Evolutionary conservation across 1,140 invertebrate genomes (phyloP).

Genomic region (Caerostris extrusa): DNA sequence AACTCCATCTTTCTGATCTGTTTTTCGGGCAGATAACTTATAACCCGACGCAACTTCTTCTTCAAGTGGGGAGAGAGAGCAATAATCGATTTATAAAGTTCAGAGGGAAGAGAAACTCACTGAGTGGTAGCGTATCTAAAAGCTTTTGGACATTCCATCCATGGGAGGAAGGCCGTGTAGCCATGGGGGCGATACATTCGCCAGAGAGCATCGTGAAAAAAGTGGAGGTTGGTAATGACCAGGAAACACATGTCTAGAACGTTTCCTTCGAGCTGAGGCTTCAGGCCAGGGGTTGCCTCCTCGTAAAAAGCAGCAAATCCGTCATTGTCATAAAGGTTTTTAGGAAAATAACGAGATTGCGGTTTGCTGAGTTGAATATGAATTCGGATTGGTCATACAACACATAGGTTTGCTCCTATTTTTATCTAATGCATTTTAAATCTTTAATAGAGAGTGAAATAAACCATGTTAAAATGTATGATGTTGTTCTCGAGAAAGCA

Average conservation of each 20-base stretch:
- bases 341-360: not conserved
- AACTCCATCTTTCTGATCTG: conserved; percentile 16
- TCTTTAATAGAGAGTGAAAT: too few relatives aligned
- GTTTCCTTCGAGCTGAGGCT: not conserved
- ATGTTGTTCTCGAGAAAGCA: too few relatives aligned
- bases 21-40: conserved; percentile 25
- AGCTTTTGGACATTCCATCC: conserved; percentile 46
- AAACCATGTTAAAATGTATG: too few relatives aligned
- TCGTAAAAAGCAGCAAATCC: not conserved
- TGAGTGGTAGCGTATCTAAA: not conserved
- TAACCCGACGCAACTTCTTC: conserved; percentile 7
- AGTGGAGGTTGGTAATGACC: conserved; percentile 1
- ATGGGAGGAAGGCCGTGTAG: not conserved
- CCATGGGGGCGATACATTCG: not conserved
- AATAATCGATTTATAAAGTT: conserved; percentile 51
- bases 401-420: not conserved
- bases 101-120: not conserved
- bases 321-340: conserved; percentile 39
- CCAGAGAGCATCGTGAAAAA: not conserved
- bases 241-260: conserved; percentile 41
- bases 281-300: not conserved
- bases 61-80: conserved; percentile 2
- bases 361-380: not conserved
- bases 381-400: not conserved
- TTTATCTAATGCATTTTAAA: too few relatives aligned